Evolutionary conservation across 92 coral and sea anemone species (phyloP), one percentile per base, ranked within the genome.

Genomic region (Zoanthus gigantus): DNA sequence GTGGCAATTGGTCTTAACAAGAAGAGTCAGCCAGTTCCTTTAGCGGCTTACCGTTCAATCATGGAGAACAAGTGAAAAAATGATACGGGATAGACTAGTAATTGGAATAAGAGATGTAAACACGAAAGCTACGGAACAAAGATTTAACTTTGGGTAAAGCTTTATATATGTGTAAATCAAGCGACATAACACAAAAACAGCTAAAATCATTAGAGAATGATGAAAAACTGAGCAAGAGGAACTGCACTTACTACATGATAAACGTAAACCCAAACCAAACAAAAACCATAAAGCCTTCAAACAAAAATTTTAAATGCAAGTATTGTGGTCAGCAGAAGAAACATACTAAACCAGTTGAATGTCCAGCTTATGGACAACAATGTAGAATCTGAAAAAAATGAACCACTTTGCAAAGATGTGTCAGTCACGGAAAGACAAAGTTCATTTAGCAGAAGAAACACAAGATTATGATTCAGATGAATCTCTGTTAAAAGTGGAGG

Each of bases 31-130:
- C 1, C 42, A 0, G 42, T 37, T 37, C 2, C 3, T 37, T 37
- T 37, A 1, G 42, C 1, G 1, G 4, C 42, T 37, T 37, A 2
- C 2, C 42, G 2, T 37, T 37, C 1, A 37, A 37, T 37, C 42
- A 37, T 37, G 42, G 2, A 37, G 2, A 37, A 1, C 3, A 4
- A 37, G 42, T 37, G 42, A 47, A 66, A 88, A 90, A 30, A 78
- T 94, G 67, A 85, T 90, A 2, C 76, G 93, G 34, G 94, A 92
- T 60, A 78, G 93, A 71, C 10, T 94, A 9, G 86, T 90, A 1
- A 91, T 91, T 16, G 92, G 96, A 9, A 53, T 87, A 34, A 72
- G 67, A 56, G 83, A 85, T 45, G 30, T 71, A 16, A 78, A 85
- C 14, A 83, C 74, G 31, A 92, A 92, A 76, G 91, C 83, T 12